Evolutionary conservation across 1,140 invertebrate genomes (phyloP), one percentile per base, ranked within the genome.

Genomic region (Ridgeia piscesae): DNA sequence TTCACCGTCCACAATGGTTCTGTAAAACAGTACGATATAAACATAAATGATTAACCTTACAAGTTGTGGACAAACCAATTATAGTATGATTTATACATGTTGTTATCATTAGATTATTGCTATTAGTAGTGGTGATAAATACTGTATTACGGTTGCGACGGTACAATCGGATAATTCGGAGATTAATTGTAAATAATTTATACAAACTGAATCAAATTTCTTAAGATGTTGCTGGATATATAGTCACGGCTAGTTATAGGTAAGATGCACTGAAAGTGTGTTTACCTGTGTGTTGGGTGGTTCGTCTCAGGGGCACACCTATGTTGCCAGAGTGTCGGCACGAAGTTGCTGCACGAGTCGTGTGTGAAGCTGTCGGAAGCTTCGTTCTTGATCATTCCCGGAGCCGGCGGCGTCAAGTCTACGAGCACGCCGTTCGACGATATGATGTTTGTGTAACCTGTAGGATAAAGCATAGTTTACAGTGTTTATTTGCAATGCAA

Each of bases 1-100:
- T 77, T 50, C 35, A 31, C 91, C 91, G 11, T 92, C 91, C 9
- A 77, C 88, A n/a, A 92, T 77, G 33, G 33, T 31, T 34, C 91
- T 92, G 77, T 8, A 27, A 50, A 91, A 14, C 48, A 42, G 31
- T 58, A 88, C 6, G 77, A 50, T 33, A 35, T 21, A 1, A 21
- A 91, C 48, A 21, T 2, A 77, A 1, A 90, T 77, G 8, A 21
- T 77, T 1, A 77, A 21, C 17, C 14, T 17, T 77, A 77, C 58
- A 2, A 77, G 6, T 77, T 21, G 58, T 42, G 4, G 42, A 42
- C 42, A 42, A 11, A 42, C 4, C 42, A 42, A 42, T 4, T 4
- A 42, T 42, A 42, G 11, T 42, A 42, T 42, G 4, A 42, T 42
- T 4, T 42, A 11, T 11, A 42, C 11, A n/a, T n/a, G n/a, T n/a